Evolutionary conservation across 2,888 invertebrate genomes (phyloP).

Genomic region (Hartigia nigra): DNA sequence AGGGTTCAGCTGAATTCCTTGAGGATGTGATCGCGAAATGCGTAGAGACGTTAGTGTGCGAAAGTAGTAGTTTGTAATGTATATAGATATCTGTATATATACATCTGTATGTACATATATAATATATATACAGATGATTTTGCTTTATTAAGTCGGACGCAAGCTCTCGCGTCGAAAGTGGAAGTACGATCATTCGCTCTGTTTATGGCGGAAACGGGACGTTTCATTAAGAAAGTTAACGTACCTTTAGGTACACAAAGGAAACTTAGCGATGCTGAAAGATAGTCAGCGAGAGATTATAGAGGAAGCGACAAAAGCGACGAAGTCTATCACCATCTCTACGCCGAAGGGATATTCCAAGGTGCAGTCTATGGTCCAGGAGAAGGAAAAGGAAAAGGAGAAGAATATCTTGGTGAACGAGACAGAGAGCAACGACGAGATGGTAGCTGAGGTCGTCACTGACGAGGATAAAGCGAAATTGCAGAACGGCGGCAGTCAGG

Average conservation of each 20-base stretch:
- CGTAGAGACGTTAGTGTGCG: not conserved
- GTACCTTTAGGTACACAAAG: constrained; percentile 62
- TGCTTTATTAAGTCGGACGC: not conserved
- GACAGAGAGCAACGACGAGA: constrained; percentile 50
- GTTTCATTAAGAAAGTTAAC: constrained; percentile 46
- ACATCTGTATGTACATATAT: not conserved
- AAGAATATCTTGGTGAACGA: constrained; percentile 42
- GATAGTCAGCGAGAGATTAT: constrained; percentile 58
- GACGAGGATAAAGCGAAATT: constrained; percentile 57
- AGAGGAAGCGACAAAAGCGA: constrained; percentile 49
- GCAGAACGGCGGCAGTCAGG: constrained; percentile 60
- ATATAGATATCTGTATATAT: not conserved
- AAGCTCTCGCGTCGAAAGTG: not conserved
- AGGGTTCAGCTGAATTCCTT: not conserved
- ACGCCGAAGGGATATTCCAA: constrained; percentile 56
- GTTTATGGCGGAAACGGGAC: not conserved
- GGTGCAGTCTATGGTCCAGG: constrained; percentile 46
- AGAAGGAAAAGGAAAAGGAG: constrained; percentile 48
- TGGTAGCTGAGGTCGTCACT: constrained; percentile 27
- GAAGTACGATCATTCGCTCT: not conserved
- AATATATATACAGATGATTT: not conserved
- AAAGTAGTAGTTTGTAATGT: not conserved
- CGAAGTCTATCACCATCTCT: constrained; percentile 39
- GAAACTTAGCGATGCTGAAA: constrained; percentile 59
- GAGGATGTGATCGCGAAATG: not conserved